Percentiles rank a stretch among this genome's conserved stretches.
Evolutionary conservation across 2,113 vertebrate species (phyloP).

Genomic region (Ameiurus melas): DNA sequence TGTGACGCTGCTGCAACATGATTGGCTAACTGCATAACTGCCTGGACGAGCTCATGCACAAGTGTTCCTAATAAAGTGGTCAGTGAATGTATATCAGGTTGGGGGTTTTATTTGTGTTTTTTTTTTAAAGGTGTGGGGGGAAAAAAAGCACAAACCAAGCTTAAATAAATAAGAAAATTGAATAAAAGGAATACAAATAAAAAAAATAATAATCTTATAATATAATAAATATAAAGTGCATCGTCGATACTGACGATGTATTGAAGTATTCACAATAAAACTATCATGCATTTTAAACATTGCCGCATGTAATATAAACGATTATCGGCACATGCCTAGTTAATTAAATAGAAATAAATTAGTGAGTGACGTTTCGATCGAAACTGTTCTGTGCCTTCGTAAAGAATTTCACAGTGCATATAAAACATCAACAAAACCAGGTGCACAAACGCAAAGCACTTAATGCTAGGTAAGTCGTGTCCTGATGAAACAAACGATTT

Average conservation of each 20-base stretch:
- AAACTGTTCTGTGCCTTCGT: constrained; percentile 21
- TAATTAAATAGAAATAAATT: constrained; percentile 32
- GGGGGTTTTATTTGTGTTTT: neutral
- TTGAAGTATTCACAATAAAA: neutral
- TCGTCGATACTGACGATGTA: neutral
- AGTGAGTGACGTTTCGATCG: constrained; percentile 34
- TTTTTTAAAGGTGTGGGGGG: neutral
- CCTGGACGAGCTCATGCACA: neutral
- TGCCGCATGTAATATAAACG: neutral
- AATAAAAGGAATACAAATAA: neutral
- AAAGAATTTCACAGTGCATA: constrained; percentile 24
- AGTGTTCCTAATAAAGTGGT: neutral
- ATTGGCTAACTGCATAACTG: neutral
- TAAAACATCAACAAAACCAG: neutral
- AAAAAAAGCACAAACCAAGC: neutral
- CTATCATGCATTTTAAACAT: neutral
- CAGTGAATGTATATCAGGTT: neutral
- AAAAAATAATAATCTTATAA: neutral
- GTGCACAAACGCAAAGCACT: constrained; percentile 11
- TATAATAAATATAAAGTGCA: neutral
- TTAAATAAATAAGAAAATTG: neutral
- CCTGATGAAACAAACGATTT: neutral
- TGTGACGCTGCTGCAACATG: neutral
- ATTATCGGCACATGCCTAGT: constrained; percentile 20
- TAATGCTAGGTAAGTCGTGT: constrained; percentile 11